Percentiles rank a stretch among this genome's conserved stretches.
Evolutionary conservation across 2,113 vertebrate species (phyloP).

Genomic region (Agelaius phoeniceus): DNA sequence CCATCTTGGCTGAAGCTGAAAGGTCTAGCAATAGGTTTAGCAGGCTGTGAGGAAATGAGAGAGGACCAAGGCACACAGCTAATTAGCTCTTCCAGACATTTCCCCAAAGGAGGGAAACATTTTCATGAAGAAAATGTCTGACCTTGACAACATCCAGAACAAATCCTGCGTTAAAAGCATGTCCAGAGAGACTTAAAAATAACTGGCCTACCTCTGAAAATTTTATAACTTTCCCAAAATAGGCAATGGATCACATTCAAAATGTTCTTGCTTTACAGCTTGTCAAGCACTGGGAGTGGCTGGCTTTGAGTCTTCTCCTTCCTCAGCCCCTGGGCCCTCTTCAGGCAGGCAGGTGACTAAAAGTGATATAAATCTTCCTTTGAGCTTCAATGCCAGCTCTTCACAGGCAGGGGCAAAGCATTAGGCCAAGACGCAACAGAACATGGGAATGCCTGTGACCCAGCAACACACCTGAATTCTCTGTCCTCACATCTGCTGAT

Average conservation of each 20-base stretch:
- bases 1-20: conserved; percentile 17
- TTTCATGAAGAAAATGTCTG: neutral
- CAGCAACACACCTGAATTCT: neutral
- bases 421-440: neutral
- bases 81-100: conserved; percentile 40
- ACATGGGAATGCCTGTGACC: neutral
- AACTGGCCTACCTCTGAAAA: conserved; percentile 60
- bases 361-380: neutral
- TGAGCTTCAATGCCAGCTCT: neutral
- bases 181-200: conserved; percentile 58
- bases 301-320: neutral
- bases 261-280: conserved; percentile 14
- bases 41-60: conserved; percentile 10
- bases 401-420: neutral
- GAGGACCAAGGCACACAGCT: conserved; percentile 1
- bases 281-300: neutral
- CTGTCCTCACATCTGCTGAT: neutral
- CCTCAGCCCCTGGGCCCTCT: neutral
- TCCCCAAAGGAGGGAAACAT: conserved; percentile 18
- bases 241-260: conserved; percentile 38
- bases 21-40: neutral
- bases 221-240: conserved; percentile 53
- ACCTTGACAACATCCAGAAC: conserved; percentile 57
- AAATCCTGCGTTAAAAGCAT: conserved; percentile 21
- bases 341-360: neutral